phyloP scores from a whole-genome alignment of 2,888 invertebrate species.

The Bedellia somnulentella region DNA sequence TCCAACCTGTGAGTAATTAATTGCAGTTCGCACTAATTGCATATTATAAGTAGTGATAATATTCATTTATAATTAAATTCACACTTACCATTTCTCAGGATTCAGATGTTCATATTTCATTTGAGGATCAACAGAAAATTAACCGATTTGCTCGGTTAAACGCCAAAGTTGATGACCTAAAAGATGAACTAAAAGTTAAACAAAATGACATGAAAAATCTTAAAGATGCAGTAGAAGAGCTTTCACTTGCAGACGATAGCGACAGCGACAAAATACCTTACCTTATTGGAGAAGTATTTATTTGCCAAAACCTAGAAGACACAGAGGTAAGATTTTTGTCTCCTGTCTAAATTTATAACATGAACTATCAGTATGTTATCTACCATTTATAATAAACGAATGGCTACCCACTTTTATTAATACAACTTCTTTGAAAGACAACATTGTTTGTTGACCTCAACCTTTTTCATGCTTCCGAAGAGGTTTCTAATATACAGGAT shows the following conservation, averaged over 20 bases:
- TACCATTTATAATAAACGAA: too few relatives aligned
- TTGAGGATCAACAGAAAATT: constrained; percentile 96
- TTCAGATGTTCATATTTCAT: constrained; percentile 91
- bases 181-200: constrained; percentile 82
- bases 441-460: neutral
- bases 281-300: constrained; percentile 86
- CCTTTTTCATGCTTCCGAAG: neutral
- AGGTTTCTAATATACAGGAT: too few relatives aligned
- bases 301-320: constrained; percentile 74
- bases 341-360: too few relatives aligned
- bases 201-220: constrained; percentile 90
- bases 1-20: constrained; percentile 74
- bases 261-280: constrained; percentile 78
- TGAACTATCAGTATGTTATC: too few relatives aligned
- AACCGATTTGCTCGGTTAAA: constrained; percentile 95
- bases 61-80: too few relatives aligned
- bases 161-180: constrained; percentile 87
- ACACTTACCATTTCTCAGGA: constrained; percentile 60
- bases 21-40: too few relatives aligned
- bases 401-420: neutral
- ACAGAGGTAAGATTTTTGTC: constrained; percentile 67
- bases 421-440: too few relatives aligned
- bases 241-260: constrained; percentile 75
- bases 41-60: too few relatives aligned
- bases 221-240: constrained; percentile 89